phyloP scores from a whole-genome alignment of 2,888 invertebrate genomes.

The Drosophila parthenogenetica region DNA sequence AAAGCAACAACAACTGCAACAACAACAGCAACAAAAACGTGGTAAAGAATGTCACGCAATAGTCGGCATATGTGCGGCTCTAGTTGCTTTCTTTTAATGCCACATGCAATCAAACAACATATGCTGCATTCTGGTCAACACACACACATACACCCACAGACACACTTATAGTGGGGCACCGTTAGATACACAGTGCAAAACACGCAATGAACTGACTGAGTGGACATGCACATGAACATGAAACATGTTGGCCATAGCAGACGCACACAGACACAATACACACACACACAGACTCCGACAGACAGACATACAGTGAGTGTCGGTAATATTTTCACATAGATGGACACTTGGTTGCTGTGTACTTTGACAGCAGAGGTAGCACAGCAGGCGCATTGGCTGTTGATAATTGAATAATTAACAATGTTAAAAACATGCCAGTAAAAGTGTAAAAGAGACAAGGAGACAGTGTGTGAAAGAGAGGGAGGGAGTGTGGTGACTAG shows the following conservation, averaged over 20 bases:
- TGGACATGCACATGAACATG: slow-evolving; percentile 53
- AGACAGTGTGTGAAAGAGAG: slow-evolving; percentile 7
- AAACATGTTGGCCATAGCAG: slow-evolving; percentile 36
- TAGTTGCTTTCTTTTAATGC: slow-evolving; percentile 64
- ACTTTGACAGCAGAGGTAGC: slow-evolving; percentile 20
- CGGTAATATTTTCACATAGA: slow-evolving; percentile 44
- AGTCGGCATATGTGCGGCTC: slow-evolving; percentile 43
- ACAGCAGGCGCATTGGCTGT: slow-evolving; percentile 59
- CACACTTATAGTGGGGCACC: neutral
- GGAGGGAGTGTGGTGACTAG: slow-evolving; percentile 10
- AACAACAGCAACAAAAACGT: slow-evolving; percentile 26
- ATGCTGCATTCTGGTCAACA: slow-evolving; percentile 56
- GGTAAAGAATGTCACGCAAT: slow-evolving; percentile 53
- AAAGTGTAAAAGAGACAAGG: neutral
- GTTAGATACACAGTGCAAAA: slow-evolving; percentile 41
- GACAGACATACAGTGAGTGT: slow-evolving; percentile 14
- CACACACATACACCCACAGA: slow-evolving; percentile 15
- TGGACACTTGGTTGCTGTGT: slow-evolving; percentile 33
- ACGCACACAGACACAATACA: neutral
- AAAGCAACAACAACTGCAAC: slow-evolving; percentile 29
- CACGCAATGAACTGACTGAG: slow-evolving; percentile 64
- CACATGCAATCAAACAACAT: slow-evolving; percentile 73
- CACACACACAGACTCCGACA: neutral
- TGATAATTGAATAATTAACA: slow-evolving; percentile 82
- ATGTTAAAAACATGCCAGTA: slow-evolving; percentile 71